Percentiles rank a stretch among this genome's conserved stretches.
phyloP scores from a whole-genome alignment of 1,140 invertebrate genomes.

The Scaptodrosophila lebanonensis region DNA sequence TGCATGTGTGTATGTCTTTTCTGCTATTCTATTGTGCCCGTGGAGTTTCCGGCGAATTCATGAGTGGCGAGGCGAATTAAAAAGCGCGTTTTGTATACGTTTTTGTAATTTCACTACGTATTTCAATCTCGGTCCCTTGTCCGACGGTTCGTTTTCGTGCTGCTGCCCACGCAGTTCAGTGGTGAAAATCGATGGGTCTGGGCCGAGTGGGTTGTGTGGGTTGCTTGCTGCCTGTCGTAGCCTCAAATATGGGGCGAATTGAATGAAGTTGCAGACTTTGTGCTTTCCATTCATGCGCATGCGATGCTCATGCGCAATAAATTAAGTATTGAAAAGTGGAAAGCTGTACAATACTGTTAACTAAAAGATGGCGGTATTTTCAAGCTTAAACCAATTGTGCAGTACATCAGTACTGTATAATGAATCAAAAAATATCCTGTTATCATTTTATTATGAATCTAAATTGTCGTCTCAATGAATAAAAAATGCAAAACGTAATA shows the following conservation, averaged over 20 bases:
- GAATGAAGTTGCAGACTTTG: not conserved
- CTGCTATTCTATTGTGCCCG: slow-evolving; percentile 3
- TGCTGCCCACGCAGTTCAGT: slow-evolving; percentile 39
- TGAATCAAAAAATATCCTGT: too few species aligned
- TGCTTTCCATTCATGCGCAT: slow-evolving; percentile 56
- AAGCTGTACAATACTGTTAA: too few species aligned
- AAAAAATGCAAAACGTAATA: too few species aligned
- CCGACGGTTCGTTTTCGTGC: too few species aligned
- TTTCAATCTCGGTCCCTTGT: slow-evolving; percentile 52
- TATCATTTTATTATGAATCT: too few species aligned
- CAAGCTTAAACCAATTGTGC: too few species aligned
- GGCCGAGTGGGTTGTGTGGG: slow-evolving; percentile 18
- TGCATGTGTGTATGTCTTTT: slow-evolving; percentile 8
- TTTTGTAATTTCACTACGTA: slow-evolving; percentile 60
- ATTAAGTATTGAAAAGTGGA: too few species aligned
- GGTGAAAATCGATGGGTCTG: slow-evolving; percentile 65
- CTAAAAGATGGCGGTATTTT: too few species aligned
- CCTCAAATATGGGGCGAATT: too few species aligned
- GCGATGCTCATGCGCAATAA: slow-evolving; percentile 22
- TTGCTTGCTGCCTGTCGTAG: too few species aligned
- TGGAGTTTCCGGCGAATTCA: slow-evolving; percentile 51
- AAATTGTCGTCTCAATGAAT: too few species aligned
- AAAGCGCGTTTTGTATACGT: slow-evolving; percentile 59
- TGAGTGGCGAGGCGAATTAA: slow-evolving; percentile 45
- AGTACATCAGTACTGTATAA: too few species aligned